Percentiles rank a stretch among this genome's conserved stretches.
phyloP scores from a whole-genome alignment of 2,113 vertebrate genomes.

The Asarcornis scutulata region DNA sequence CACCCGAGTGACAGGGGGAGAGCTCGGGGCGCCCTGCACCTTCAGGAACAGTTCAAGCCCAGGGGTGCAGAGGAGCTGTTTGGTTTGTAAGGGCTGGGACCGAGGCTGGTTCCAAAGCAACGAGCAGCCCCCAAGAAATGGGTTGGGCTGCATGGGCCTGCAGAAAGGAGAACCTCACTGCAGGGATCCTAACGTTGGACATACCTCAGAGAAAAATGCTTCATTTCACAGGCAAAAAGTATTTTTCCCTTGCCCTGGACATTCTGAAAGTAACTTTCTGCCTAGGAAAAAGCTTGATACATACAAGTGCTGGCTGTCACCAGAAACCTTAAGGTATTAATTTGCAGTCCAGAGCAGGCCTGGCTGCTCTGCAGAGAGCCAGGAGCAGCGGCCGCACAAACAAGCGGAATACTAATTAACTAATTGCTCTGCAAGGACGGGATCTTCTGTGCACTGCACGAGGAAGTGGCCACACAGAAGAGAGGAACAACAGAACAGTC shows the following conservation, averaged over 20 bases:
- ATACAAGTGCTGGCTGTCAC: not conserved
- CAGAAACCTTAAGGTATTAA: not conserved
- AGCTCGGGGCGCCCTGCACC: not conserved
- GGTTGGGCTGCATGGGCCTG: not conserved
- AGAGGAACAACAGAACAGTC: not conserved
- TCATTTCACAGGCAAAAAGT: not conserved
- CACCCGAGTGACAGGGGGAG: not conserved
- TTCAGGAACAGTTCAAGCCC: not conserved
- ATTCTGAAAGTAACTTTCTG: not conserved
- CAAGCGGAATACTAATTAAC: conserved; percentile 52
- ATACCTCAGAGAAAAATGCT: not conserved
- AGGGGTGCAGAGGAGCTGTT: not conserved
- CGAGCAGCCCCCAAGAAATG: not conserved
- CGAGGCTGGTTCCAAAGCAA: not conserved
- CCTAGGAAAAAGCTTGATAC: not conserved
- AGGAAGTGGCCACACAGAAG: not conserved
- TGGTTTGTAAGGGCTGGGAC: not conserved
- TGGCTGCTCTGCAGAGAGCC: not conserved
- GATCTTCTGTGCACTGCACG: not conserved
- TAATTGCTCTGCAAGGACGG: not conserved
- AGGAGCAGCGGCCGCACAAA: not conserved
- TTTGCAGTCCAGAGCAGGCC: conserved; percentile 24
- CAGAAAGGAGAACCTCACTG: not conserved
- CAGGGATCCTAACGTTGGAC: not conserved
- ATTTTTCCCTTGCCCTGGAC: not conserved